phyloP scores from a whole-genome alignment of 1,140 invertebrate species.

The Aradophagus sp. region DNA sequence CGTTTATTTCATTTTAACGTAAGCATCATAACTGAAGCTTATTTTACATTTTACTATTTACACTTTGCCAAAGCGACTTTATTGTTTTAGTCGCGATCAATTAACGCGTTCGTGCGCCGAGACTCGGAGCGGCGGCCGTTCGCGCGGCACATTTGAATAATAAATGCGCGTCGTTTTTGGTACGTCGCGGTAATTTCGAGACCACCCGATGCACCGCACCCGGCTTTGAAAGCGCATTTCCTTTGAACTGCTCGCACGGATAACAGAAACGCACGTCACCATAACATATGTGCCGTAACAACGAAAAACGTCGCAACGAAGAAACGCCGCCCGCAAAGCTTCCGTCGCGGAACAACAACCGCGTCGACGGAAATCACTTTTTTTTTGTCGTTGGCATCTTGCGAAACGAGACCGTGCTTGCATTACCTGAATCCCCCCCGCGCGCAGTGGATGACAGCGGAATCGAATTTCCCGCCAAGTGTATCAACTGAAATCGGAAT shows the following conservation, averaged over 20 bases:
- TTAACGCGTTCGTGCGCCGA: too few species aligned
- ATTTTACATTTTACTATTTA: too few species aligned
- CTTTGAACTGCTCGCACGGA: conserved; percentile 47
- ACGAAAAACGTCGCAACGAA: conserved; percentile 5
- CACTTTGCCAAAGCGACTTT: too few species aligned
- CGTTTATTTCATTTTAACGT: too few species aligned
- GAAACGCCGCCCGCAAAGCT: conserved; percentile 15
- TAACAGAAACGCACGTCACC: conserved; percentile 25
- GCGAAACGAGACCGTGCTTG: conserved; percentile 9
- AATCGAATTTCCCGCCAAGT: too few species aligned
- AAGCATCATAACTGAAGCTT: too few species aligned
- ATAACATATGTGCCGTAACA: conserved; percentile 49
- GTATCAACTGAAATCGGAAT: too few species aligned
- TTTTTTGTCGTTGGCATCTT: conserved; percentile 13
- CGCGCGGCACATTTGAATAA: conserved; percentile 41
- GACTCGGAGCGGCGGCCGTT: too few species aligned
- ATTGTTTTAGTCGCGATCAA: too few species aligned
- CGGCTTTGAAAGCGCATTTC: conserved; percentile 38
- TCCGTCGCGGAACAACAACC: conserved; percentile 10
- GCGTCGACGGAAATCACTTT: conserved; percentile 27
- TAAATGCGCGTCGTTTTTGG: conserved; percentile 54
- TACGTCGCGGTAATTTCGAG: conserved; percentile 23
- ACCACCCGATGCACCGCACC: conserved; percentile 39
- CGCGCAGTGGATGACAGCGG: too few species aligned
- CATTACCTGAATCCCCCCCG: too few species aligned